Percentiles rank a stretch among this genome's conserved stretches.
These are phyloP conservation scores for Papilio helenus DNA, from an alignment of 1,140 invertebrate genomes.

Conservation along the genomic window DNA sequence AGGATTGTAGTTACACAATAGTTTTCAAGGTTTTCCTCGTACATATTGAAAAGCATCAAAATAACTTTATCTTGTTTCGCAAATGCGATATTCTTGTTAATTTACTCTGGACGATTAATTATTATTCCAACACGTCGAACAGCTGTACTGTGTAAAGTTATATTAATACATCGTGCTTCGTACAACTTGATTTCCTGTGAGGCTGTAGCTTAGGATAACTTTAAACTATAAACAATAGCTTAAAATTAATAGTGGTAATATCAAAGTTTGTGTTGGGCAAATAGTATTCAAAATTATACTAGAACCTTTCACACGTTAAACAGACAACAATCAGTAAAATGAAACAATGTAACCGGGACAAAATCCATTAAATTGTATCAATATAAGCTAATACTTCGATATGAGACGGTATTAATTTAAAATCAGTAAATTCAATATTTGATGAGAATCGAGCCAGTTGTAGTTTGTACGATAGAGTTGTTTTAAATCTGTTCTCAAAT, in stretches of 20 bases:
- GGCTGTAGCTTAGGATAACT: neutral
- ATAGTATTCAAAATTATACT: neutral
- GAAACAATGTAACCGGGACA: too few relatives aligned
- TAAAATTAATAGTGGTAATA: neutral
- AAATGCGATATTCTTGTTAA: constrained; percentile 33
- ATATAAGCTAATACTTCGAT: neutral
- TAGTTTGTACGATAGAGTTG: neutral
- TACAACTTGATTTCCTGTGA: constrained; percentile 27
- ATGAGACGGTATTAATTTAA: neutral
- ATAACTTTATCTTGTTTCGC: neutral
- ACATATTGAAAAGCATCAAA: too few relatives aligned
- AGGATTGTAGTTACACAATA: too few relatives aligned
- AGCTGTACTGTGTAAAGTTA: constrained; percentile 32
- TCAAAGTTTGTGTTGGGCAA: neutral
- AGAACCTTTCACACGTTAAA: too few relatives aligned
- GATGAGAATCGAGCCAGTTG: neutral
- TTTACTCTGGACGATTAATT: constrained; percentile 29
- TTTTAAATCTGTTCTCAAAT: constrained; percentile 13
- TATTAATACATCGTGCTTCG: constrained; percentile 28
- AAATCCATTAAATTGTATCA: too few relatives aligned
- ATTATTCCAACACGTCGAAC: constrained; percentile 34
- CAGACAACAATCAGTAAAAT: too few relatives aligned
- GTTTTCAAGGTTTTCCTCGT: too few relatives aligned
- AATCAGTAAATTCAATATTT: constrained; percentile 1
- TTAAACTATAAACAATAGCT: constrained; percentile 15